phyloP scores from a whole-genome alignment of 30 jellyfish, hydroid and myxozoan genomes.

The Cassiopea andromeda region DNA sequence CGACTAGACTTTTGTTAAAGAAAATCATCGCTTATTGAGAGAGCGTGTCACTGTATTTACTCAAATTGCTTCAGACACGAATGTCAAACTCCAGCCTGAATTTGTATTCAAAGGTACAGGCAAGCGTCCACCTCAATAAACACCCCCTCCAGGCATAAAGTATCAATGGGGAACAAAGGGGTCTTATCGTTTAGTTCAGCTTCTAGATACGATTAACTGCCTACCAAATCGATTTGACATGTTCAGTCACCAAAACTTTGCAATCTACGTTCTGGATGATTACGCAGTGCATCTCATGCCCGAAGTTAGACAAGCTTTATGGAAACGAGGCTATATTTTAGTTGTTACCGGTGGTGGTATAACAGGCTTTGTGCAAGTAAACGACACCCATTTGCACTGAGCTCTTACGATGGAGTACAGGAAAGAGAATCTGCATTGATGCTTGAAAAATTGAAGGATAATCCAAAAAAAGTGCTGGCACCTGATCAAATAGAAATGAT shows the following conservation, averaged over 20 bases:
- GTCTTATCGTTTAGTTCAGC: constrained; percentile 45
- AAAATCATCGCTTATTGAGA: neutral
- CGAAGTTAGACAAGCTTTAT: no score
- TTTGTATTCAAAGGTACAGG: constrained; percentile 47
- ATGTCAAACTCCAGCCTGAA: constrained; percentile 10
- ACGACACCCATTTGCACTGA: no score
- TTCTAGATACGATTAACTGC: constrained; percentile 43
- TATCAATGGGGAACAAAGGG: neutral
- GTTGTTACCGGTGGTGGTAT: no score
- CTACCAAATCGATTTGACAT: constrained; percentile 61
- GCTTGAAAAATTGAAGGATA: no score
- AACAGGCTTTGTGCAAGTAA: no score
- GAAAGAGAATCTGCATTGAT: no score
- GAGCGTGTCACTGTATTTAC: neutral
- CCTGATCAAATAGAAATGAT: no score
- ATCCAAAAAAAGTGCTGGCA: no score
- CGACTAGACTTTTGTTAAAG: neutral
- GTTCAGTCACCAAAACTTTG: constrained; percentile 45
- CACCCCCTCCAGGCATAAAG: constrained; percentile 11
- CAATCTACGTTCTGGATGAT: no score
- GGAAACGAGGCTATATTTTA: no score
- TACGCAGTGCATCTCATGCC: no score
- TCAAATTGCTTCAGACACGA: neutral
- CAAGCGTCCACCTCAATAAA: constrained; percentile 20
- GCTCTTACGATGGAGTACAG: no score